Percentiles rank a stretch among this genome's conserved stretches.
Conservation (phyloP, 2,113 vertebrate species). For the Gallinago media region DNA sequence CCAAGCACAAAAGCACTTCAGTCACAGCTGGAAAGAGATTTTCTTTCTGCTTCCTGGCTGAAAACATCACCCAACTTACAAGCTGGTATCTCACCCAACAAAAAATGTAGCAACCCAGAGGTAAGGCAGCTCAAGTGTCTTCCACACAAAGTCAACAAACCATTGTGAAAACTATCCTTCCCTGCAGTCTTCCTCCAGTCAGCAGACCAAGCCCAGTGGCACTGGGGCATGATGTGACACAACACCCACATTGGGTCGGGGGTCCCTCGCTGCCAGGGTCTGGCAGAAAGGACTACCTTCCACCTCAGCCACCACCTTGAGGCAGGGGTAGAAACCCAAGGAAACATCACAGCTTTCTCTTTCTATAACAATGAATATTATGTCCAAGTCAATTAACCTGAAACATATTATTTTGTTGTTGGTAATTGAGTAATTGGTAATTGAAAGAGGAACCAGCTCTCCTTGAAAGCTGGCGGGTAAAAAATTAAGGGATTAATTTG, state of each 20-base stretch:
- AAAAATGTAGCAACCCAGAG: neutral
- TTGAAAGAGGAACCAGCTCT: neutral
- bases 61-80: neutral
- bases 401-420: no score
- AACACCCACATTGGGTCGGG: accelerated
- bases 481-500: neutral
- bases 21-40: neutral
- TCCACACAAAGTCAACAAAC: neutral
- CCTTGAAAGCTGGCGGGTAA: neutral
- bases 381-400: no score
- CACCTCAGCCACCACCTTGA: neutral
- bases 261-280: accelerated
- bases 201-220: neutral
- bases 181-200: neutral
- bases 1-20: slow-evolving; percentile 8
- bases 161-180: neutral
- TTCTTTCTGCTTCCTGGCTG: neutral
- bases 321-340: neutral
- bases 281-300: neutral
- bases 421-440: no score
- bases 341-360: accelerated
- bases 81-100: neutral
- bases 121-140: neutral
- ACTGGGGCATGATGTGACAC: accelerated
- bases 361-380: no score